Evolutionary conservation across 2,888 invertebrate species (phyloP), one percentile per base, ranked within the genome.

Genomic region (Scrobipalpa costella): DNA sequence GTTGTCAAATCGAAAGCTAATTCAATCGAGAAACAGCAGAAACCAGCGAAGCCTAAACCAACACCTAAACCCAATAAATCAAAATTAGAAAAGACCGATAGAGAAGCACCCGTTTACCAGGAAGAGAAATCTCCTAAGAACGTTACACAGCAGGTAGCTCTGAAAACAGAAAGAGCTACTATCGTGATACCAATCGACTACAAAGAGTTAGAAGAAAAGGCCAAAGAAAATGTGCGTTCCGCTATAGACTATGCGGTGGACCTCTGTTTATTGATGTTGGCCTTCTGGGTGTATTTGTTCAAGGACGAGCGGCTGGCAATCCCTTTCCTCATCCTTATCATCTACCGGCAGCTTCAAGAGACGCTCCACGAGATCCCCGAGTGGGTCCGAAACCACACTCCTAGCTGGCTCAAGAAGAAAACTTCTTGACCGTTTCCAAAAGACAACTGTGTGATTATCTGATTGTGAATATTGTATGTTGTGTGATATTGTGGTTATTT

Each of bases 221-320:
- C 95, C 0, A 94, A 94, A 74, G 90, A 92, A 38, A 95, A 94
- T 70, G 95, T 96, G 0, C 93, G 94, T 68, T 93, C 94, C 1
- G 93, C 93, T 0, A 88, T 96, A 27, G 95, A 94, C 77, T 96
- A 95, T 77, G 85, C 94, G 27, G 95, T 95, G 0, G 96, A 97
- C 80, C 80, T 96, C 65, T 94, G 95, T 50, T 92, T 97, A 74
- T 93, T 97, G 66, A 70, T 94, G 44, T 93, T 96, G 13, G 96
- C 97, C 27, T 94, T 95, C 80, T 97, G 96, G 94, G 92, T 96
- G 40, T 97, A 96, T 84, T 85, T 96, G 63, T 96, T 96, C 77
- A 95, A 95, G 76, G 95, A 95, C 77, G 96, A 96, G 78, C 92
- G 95, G 69, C 91, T 96, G 58, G 96, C 96, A n/a, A 92, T 97